phyloP scores from a whole-genome alignment of 2,113 vertebrate species.

The Callocephalon fimbriatum region DNA sequence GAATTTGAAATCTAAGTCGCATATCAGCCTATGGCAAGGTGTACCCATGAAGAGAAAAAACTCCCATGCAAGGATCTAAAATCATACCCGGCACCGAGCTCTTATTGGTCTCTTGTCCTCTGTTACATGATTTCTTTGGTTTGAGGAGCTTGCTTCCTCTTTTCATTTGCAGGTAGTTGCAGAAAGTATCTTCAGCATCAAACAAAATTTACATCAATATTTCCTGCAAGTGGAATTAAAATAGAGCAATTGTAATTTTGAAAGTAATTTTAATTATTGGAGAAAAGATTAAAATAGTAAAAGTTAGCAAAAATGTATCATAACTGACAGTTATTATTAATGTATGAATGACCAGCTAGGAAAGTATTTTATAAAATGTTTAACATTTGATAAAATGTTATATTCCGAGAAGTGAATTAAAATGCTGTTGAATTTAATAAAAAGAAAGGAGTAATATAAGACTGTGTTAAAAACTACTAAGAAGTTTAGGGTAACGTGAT shows the following conservation, averaged over 20 bases:
- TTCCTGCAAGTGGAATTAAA: no score
- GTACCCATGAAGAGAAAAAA: neutral
- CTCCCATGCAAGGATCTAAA: neutral
- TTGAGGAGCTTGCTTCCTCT: neutral
- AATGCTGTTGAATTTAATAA: neutral
- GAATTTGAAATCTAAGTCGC: neutral
- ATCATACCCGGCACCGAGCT: neutral
- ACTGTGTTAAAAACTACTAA: neutral
- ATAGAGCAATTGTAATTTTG: no score
- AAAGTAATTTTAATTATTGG: no score
- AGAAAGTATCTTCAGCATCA: no score
- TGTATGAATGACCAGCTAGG: neutral
- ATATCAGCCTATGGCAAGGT: neutral
- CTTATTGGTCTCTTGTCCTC: neutral
- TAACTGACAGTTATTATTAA: neutral
- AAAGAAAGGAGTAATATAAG: neutral
- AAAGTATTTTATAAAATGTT: neutral
- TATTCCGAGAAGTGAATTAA: neutral
- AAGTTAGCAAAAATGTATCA: neutral
- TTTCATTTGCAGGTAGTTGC: no score
- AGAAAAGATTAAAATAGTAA: no score
- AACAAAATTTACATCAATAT: no score
- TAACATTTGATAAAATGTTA: neutral
- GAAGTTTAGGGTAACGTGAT: neutral
- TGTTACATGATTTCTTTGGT: neutral